Base-by-base conservation (phyloP, 2,888 invertebrate species). In the Macaria notata region DNA sequence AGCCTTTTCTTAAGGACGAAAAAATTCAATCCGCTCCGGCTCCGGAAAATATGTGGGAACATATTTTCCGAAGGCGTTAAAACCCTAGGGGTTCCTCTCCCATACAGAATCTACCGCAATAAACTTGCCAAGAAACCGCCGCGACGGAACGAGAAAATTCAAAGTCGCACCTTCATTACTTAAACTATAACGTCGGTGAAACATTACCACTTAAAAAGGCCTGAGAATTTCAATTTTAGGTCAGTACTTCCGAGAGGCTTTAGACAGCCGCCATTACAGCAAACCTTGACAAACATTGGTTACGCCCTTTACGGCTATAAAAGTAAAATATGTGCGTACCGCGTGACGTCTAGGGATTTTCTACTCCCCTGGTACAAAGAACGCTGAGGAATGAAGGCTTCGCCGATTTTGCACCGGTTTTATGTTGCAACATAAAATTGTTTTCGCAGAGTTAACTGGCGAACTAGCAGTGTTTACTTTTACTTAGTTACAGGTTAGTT, bases 151-250 rank as follows among this genome's bases (percentile, higher is more conserved):
- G 68, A 66, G 69, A 74, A 71, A 73, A 75, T 74, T 72, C 66
- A 31, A 54, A 59, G 50, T 64, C 67, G 66, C 72, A 72, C 68
- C 70, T 69, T 64, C 73, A 74, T 78, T 75, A 75, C 70, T 79
- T 78, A 77, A 78, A 78, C 73, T 78, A 79, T 75, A 81, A 79
- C 75, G 76, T 62, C 71, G 65, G 67, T 75, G 71, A 76, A 77
- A 76, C 74, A 81, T 77, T 71, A 72, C 78, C 74, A 74, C 76
- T 76, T 76, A 71, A 69, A 65, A 71, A 69, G 75, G 75, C 68
- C 70, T 73, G 77, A 59, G 51, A 59, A 81, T 81, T 83, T 81
- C 78, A 80, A 80, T 81, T 83, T 79, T 75, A 81, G 81, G 79
- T 80, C 77, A 76, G 72, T 54, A 68, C 78, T 72, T 71, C 62